Evolutionary conservation across 92 coral and sea anemone species (phyloP).

Genomic region (Isaurus tuberculatus): DNA sequence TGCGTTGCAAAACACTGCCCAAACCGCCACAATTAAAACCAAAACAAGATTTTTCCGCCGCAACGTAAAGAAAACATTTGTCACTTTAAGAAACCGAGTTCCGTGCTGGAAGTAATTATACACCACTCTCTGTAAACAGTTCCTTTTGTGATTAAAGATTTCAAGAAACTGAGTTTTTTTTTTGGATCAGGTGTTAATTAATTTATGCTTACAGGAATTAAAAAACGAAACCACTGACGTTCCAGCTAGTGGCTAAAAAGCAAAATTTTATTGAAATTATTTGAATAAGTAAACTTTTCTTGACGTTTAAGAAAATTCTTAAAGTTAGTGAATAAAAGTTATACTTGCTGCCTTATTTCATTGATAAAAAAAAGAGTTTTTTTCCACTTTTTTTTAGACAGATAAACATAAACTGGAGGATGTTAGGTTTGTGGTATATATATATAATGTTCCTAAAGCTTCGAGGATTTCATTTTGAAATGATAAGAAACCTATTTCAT

Average conservation of each 20-base stretch:
- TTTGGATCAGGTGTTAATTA: constrained; percentile 1
- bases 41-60: constrained; percentile 22
- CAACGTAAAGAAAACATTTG: not conserved
- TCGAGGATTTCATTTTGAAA: no score
- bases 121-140: constrained; percentile 21
- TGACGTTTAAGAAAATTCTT: no score
- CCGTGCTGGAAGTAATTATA: constrained; percentile 27
- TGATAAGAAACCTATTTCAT: no score
- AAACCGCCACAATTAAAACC: not conserved
- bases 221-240: not conserved
- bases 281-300: no score
- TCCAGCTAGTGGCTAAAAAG: not conserved
- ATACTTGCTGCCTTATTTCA: no score
- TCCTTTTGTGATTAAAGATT: not conserved
- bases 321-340: no score
- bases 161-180: not conserved
- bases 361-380: no score
- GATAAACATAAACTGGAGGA: no score
- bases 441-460: no score
- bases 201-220: constrained; percentile 1
- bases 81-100: constrained; percentile 28
- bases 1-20: not conserved
- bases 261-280: not conserved
- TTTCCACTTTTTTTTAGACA: no score
- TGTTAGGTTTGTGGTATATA: no score